Conservation (phyloP, 1,140 invertebrate genomes). For the Pissodes strobi region DNA sequence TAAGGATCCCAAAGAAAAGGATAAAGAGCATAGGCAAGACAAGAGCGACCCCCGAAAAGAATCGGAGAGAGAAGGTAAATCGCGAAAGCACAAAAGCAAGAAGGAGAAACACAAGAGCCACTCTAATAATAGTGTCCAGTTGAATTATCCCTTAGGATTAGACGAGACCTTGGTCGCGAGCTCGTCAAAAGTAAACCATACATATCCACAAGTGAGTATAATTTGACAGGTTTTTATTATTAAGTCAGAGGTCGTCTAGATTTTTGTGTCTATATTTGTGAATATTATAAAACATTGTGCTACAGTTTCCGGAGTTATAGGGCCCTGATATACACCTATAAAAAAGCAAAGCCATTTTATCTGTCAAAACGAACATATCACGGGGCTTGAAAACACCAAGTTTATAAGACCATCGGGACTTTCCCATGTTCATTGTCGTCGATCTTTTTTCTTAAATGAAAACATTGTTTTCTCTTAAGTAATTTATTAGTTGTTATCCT, state of each 20-base stretch:
- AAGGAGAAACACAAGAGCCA: constrained; percentile 17
- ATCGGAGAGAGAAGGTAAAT: not conserved
- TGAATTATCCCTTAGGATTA: constrained; percentile 6
- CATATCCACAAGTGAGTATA: constrained; percentile 35
- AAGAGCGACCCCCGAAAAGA: not conserved
- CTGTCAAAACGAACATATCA: too few relatives aligned
- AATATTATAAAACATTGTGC: too few relatives aligned
- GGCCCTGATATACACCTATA: too few relatives aligned
- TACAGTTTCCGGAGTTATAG: too few relatives aligned
- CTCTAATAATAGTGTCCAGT: constrained; percentile 3
- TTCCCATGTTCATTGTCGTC: too few relatives aligned
- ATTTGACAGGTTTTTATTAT: not conserved
- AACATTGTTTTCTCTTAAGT: too few relatives aligned
- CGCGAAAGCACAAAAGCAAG: constrained; percentile 14
- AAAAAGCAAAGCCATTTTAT: too few relatives aligned
- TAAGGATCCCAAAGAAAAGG: not conserved
- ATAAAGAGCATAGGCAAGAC: not conserved
- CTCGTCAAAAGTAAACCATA: constrained; percentile 23
- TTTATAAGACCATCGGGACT: too few relatives aligned
- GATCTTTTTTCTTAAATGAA: too few relatives aligned
- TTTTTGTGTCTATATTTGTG: not conserved
- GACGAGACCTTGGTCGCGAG: constrained; percentile 20
- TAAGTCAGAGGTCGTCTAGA: not conserved
- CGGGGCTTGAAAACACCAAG: too few relatives aligned
- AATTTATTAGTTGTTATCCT: too few relatives aligned